These are phyloP conservation scores for Chloroclystis v-ata DNA, from an alignment of 2,888 invertebrate genomes.

Conservation along the genomic window DNA sequence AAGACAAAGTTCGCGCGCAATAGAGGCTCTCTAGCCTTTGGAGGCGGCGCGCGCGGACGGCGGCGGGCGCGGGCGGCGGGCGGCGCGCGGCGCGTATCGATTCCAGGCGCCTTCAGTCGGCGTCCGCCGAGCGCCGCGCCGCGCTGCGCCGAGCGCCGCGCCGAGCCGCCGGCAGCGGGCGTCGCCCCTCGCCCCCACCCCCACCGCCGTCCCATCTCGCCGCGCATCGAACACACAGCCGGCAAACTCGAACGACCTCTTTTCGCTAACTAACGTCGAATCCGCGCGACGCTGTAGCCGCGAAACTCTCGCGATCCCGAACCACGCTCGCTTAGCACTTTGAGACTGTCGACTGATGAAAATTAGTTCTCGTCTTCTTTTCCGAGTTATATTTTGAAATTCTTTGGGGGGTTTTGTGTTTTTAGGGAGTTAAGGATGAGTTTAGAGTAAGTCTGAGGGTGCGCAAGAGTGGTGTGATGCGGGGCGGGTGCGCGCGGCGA, in stretches of 20 bases:
- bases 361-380: too few relatives aligned
- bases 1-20: conserved; percentile 78
- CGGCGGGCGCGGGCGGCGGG: conserved; percentile 51
- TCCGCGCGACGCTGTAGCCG: conserved; percentile 68
- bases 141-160: conserved; percentile 76
- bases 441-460: conserved; percentile 30
- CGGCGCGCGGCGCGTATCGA: conserved; percentile 67
- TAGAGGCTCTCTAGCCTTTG: conserved; percentile 58
- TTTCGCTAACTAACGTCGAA: conserved; percentile 74
- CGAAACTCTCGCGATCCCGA: conserved; percentile 64
- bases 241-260: conserved; percentile 76
- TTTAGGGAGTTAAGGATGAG: conserved; percentile 9
- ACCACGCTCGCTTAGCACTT: conserved; percentile 30
- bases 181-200: conserved; percentile 53
- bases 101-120: conserved; percentile 75
- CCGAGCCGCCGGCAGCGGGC: conserved; percentile 67
- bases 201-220: conserved; percentile 51
- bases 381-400: too few relatives aligned
- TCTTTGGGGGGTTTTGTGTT: too few relatives aligned
- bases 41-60: conserved; percentile 48
- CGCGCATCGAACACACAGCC: conserved; percentile 43
- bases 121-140: conserved; percentile 76
- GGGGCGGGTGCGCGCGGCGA: conserved; percentile 47
- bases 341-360: conserved; percentile 12
- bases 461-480: conserved; percentile 37